These are phyloP conservation scores for Orchesellides sinensis DNA, from an alignment of 2,888 invertebrate genomes.

Conservation along the genomic window DNA sequence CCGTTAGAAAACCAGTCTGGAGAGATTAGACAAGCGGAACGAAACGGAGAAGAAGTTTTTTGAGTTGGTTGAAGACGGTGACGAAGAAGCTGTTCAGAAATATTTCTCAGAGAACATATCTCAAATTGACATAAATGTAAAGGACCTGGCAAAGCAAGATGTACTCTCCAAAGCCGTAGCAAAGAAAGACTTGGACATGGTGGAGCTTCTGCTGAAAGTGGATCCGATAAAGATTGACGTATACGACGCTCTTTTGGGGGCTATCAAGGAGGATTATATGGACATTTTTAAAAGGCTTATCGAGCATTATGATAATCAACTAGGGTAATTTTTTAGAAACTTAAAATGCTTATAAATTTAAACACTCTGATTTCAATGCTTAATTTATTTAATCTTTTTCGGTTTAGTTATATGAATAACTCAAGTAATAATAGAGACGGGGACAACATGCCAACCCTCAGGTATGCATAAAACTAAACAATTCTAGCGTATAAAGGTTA, in stretches of 20 bases:
- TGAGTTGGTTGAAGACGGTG: slow-evolving; percentile 51
- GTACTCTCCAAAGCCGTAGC: slow-evolving; percentile 18
- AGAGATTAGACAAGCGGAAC: slow-evolving; percentile 40
- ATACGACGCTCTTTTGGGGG: slow-evolving; percentile 83
- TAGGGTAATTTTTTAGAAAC: no score
- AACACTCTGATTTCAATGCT: no score
- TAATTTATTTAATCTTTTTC: no score
- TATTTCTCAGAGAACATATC: slow-evolving; percentile 77
- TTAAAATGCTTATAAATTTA: no score
- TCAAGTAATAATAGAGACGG: no score
- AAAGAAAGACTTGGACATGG: slow-evolving; percentile 3
- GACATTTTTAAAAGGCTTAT: slow-evolving; percentile 81
- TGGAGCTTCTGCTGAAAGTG: not conserved
- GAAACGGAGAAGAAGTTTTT: slow-evolving; percentile 66
- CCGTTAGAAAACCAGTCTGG: not conserved
- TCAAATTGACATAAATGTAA: slow-evolving; percentile 80
- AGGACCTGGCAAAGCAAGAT: not conserved
- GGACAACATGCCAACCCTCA: no score
- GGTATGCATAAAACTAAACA: no score
- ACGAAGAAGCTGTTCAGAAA: slow-evolving; percentile 20
- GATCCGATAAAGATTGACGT: slow-evolving; percentile 10
- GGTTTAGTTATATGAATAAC: no score
- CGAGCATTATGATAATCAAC: slow-evolving; percentile 77
- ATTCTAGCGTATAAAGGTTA: no score
- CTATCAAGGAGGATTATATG: slow-evolving; percentile 82